Percentiles rank a stretch among this genome's conserved stretches.
Evolutionary conservation across 2,888 invertebrate genomes (phyloP).

Genomic region (Thera obeliscata): DNA sequence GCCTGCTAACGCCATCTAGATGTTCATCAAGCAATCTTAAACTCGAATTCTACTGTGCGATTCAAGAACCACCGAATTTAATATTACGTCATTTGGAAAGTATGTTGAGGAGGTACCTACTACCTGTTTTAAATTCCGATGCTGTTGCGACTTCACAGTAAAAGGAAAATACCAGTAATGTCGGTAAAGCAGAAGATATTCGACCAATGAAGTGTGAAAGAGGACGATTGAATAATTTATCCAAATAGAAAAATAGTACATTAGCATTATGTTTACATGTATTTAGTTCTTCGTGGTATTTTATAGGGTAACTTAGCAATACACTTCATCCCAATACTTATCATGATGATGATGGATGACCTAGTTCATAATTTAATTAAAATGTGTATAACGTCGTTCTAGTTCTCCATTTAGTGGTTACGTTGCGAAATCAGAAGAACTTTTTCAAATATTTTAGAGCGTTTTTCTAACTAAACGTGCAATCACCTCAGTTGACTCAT

Average conservation of each 20-base stretch:
- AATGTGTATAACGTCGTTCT: neutral
- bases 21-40: slow-evolving; percentile 26
- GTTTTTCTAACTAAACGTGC: slow-evolving; percentile 40
- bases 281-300: neutral
- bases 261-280: neutral
- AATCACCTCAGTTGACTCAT: slow-evolving; percentile 50
- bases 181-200: slow-evolving; percentile 44
- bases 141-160: slow-evolving; percentile 47
- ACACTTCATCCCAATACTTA: neutral
- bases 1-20: slow-evolving; percentile 58
- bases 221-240: slow-evolving; percentile 9
- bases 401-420: neutral
- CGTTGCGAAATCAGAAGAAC: neutral
- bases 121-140: slow-evolving; percentile 70
- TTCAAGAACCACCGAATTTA: slow-evolving; percentile 64
- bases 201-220: slow-evolving; percentile 5
- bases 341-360: slow-evolving; percentile 5
- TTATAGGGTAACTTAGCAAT: neutral
- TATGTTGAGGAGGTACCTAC: slow-evolving; percentile 42
- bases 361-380: slow-evolving; percentile 3
- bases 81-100: slow-evolving; percentile 78
- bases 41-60: slow-evolving; percentile 37
- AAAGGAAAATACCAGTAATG: slow-evolving; percentile 39
- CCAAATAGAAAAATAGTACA: slow-evolving; percentile 1
- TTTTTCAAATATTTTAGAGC: slow-evolving; percentile 14